These are phyloP conservation scores for Amblyjoppa proteus DNA, from an alignment of 2,888 invertebrate genomes.

Conservation along the genomic window DNA sequence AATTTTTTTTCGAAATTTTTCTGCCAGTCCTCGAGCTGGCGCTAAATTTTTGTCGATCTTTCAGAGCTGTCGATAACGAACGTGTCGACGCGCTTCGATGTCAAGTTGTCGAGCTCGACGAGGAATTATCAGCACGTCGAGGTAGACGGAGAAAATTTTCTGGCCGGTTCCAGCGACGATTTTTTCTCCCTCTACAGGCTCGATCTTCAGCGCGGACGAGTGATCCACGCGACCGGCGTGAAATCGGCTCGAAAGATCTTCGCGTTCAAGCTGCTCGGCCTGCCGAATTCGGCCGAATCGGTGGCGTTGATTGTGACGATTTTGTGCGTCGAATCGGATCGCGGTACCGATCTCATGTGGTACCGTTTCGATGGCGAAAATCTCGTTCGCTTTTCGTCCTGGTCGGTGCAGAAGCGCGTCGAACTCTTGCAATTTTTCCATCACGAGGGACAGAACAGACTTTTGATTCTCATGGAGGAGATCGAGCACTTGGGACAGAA, in stretches of 20 bases:
- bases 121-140: constrained; percentile 73
- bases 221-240: constrained; percentile 22
- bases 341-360: constrained; percentile 77
- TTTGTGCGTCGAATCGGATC: constrained; percentile 71
- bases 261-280: constrained; percentile 72
- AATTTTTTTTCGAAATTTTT: no score
- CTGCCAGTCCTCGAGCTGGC: no score
- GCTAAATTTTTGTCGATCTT: constrained; percentile 40
- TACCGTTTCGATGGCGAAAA: constrained; percentile 75
- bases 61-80: constrained; percentile 73
- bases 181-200: constrained; percentile 70
- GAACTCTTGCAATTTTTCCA: constrained; percentile 76
- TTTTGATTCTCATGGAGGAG: constrained; percentile 76
- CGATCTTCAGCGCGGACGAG: constrained; percentile 44
- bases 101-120: constrained; percentile 53
- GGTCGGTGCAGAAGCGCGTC: constrained; percentile 74
- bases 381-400: constrained; percentile 75
- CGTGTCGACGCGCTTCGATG: constrained; percentile 66
- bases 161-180: constrained; percentile 65
- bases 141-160: constrained; percentile 62
- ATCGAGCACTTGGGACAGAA: constrained; percentile 59
- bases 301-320: constrained; percentile 74
- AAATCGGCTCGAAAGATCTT: constrained; percentile 67
- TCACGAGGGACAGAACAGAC: constrained; percentile 72
- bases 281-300: constrained; percentile 68